A percentile compares a stretch with the other conserved stretches of the same genome.
These are phyloP conservation scores for Sinodicranocentrus sp. DNA, from an alignment of 2,888 invertebrate species.

Conservation along the genomic window DNA sequence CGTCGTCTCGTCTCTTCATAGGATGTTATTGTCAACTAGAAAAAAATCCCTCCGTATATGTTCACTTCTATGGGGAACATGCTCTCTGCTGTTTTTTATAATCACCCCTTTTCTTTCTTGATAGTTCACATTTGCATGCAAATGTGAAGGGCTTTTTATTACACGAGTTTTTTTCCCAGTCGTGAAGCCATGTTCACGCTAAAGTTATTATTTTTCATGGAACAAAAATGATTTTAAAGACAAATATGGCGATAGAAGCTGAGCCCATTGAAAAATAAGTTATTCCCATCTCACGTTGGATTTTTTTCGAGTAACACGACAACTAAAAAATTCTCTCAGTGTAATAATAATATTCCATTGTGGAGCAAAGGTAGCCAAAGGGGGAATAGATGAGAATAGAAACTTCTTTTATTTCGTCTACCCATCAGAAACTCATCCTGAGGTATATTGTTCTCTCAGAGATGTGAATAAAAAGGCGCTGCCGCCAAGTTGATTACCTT, in stretches of 20 bases:
- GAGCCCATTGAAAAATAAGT: too few relatives aligned
- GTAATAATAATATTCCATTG: slow-evolving; percentile 8
- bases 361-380: slow-evolving; percentile 3
- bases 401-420: neutral
- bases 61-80: neutral
- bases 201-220: neutral
- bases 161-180: neutral
- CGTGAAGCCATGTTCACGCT: neutral
- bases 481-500: too few relatives aligned
- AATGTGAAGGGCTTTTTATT: neutral
- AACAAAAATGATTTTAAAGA: neutral
- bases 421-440: too few relatives aligned
- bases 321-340: too few relatives aligned
- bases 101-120: neutral
- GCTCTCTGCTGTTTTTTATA: slow-evolving; percentile 7
- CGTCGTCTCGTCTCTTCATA: too few relatives aligned
- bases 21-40: too few relatives aligned
- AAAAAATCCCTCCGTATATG: neutral
- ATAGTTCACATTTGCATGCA: slow-evolving; percentile 1
- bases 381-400: neutral
- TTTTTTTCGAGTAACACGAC: neutral
- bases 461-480: too few relatives aligned
- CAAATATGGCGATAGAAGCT: slow-evolving; percentile 7
- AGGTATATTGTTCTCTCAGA: too few relatives aligned
- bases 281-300: neutral